Evolutionary conservation across 2,888 invertebrate species (phyloP).

Genomic region (Mellilla xanthometata): DNA sequence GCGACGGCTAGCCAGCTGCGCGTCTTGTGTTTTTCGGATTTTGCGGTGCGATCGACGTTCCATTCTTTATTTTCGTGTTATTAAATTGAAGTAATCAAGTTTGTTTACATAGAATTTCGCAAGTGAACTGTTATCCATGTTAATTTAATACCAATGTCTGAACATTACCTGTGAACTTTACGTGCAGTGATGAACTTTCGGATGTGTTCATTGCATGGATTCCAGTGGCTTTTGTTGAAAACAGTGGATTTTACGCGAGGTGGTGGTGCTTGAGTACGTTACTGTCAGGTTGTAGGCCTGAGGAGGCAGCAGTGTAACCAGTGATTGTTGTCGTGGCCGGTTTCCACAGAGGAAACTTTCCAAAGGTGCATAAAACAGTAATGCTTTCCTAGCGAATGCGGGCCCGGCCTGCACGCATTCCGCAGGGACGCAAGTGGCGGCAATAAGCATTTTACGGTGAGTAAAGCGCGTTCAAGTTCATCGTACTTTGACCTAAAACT

Average conservation of each 20-base stretch:
- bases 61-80: constrained; percentile 58
- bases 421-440: constrained; percentile 78
- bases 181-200: constrained; percentile 52
- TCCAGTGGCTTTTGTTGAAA: constrained; percentile 77
- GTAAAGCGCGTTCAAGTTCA: constrained; percentile 77
- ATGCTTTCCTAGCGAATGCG: constrained; percentile 79
- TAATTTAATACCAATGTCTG: constrained; percentile 26
- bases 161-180: constrained; percentile 43
- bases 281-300: constrained; percentile 60
- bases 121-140: constrained; percentile 52
- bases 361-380: constrained; percentile 80
- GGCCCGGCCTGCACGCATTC: constrained; percentile 78
- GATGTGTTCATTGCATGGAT: constrained; percentile 64
- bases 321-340: constrained; percentile 82
- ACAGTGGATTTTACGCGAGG: constrained; percentile 69
- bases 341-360: constrained; percentile 79
- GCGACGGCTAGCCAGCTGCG: constrained; percentile 72
- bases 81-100: constrained; percentile 56
- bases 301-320: constrained; percentile 71
- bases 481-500: constrained; percentile 79
- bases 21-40: constrained; percentile 79
- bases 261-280: constrained; percentile 67
- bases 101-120: constrained; percentile 49
- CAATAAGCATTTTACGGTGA: constrained; percentile 81
- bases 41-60: constrained; percentile 74